phyloP scores from a whole-genome alignment of 92 coral and sea anemone species.

The Desmophyllum pertusum region DNA sequence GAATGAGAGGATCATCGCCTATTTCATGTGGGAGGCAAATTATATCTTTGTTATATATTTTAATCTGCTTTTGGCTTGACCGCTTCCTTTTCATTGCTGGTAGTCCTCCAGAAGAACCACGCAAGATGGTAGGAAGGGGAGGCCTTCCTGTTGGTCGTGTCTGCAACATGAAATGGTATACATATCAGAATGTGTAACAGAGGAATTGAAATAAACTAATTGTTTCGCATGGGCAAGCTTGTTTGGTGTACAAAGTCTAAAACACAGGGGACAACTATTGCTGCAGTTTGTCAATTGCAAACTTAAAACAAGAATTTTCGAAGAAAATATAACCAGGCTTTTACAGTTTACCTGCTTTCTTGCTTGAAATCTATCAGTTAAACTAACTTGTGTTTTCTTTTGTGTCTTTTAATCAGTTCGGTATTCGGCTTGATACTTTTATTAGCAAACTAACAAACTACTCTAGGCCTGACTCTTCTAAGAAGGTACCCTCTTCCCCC shows the following conservation, averaged over 20 bases:
- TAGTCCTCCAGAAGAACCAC: conserved; percentile 10
- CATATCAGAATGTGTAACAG: conserved; percentile 9
- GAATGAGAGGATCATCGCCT: conserved; percentile 21
- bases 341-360: too few relatives aligned
- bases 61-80: conserved; percentile 16
- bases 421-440: too few relatives aligned
- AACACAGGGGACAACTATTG: too few relatives aligned
- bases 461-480: too few relatives aligned
- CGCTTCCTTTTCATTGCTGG: neutral
- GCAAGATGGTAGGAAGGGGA: conserved; percentile 25
- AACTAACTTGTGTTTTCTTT: too few relatives aligned
- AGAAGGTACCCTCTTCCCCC: too few relatives aligned
- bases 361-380: too few relatives aligned
- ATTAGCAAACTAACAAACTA: too few relatives aligned
- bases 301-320: too few relatives aligned
- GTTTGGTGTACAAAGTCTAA: conserved; percentile 14
- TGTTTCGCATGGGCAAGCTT: conserved; percentile 10
- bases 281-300: too few relatives aligned
- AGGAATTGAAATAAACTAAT: conserved; percentile 18
- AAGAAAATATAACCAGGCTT: too few relatives aligned
- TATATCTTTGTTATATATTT: conserved; percentile 48
- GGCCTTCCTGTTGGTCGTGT: conserved; percentile 18
- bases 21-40: conserved; percentile 52
- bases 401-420: too few relatives aligned
- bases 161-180: conserved; percentile 18